These are phyloP conservation scores for Emydoidea blandingii DNA, from an alignment of 2,797 vertebrate species.

Conservation along the genomic window DNA sequence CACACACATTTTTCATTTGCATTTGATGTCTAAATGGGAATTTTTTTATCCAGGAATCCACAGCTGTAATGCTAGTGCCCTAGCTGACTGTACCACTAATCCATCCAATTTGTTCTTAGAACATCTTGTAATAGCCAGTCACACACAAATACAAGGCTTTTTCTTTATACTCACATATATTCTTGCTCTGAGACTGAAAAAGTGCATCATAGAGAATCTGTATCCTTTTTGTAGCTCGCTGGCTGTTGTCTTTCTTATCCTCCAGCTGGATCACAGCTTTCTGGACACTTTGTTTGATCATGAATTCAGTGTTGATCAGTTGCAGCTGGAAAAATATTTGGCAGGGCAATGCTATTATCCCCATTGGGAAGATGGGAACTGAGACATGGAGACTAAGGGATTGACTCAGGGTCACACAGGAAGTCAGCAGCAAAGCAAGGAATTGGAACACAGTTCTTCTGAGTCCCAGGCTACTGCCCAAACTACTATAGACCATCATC, in stretches of 20 bases:
- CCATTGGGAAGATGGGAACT: background rate
- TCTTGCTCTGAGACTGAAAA: background rate
- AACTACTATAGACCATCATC: background rate
- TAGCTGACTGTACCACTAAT: background rate
- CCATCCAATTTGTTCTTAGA: background rate
- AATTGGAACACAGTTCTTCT: background rate
- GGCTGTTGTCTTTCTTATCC: constrained; percentile 56
- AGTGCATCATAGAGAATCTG: constrained; percentile 48
- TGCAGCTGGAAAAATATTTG: constrained; percentile 27
- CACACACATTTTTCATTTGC: background rate
- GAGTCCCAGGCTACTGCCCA: background rate
- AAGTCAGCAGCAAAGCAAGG: background rate
- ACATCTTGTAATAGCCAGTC: background rate
- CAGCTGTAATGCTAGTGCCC: background rate
- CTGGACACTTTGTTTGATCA: constrained; percentile 62
- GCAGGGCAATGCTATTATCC: constrained; percentile 9
- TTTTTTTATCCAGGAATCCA: background rate
- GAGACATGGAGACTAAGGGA: background rate
- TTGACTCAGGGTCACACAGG: background rate
- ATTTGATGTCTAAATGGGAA: background rate
- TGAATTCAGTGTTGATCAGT: constrained; percentile 10
- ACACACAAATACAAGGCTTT: background rate
- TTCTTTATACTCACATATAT: background rate
- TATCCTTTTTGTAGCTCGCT: constrained; percentile 43
- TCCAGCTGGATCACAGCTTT: constrained; percentile 61